Evolutionary conservation across 1,140 invertebrate genomes (phyloP).

Genomic region (Pollicipes pollicipes): DNA sequence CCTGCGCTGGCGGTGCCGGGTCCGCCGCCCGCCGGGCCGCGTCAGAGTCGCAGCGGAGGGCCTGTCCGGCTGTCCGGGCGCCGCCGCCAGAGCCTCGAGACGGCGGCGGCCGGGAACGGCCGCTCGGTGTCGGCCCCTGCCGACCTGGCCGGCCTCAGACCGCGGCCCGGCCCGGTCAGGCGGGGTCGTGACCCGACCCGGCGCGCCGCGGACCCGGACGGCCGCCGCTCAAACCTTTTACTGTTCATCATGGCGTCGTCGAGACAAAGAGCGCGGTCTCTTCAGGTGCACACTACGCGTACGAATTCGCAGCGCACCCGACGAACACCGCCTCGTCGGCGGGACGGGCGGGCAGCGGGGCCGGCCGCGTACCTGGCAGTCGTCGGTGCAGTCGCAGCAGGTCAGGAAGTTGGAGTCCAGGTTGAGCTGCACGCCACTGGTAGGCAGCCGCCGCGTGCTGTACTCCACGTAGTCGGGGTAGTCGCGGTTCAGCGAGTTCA

Average conservation of each 20-base stretch:
- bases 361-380: conserved; percentile 47
- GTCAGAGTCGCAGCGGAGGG: neutral
- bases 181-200: neutral
- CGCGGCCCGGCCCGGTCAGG: too few relatives aligned
- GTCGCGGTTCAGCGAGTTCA: conserved; percentile 70
- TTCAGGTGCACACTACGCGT: too few relatives aligned
- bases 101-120: too few relatives aligned
- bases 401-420: conserved; percentile 66
- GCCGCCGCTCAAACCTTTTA: neutral
- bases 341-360: too few relatives aligned
- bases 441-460: conserved; percentile 60
- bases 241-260: neutral
- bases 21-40: too few relatives aligned
- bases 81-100: neutral
- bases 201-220: too few relatives aligned
- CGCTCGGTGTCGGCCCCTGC: neutral
- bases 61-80: neutral
- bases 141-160: too few relatives aligned
- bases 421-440: conserved; percentile 67
- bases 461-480: conserved; percentile 69
- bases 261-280: too few relatives aligned
- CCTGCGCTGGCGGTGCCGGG: neutral
- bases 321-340: conserved; percentile 2
- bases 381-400: conserved; percentile 80
- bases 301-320: conserved; percentile 8